Percentiles rank a stretch among this genome's conserved stretches.
phyloP scores from a whole-genome alignment of 2,797 vertebrate species.

The Myotis daubentonii region DNA sequence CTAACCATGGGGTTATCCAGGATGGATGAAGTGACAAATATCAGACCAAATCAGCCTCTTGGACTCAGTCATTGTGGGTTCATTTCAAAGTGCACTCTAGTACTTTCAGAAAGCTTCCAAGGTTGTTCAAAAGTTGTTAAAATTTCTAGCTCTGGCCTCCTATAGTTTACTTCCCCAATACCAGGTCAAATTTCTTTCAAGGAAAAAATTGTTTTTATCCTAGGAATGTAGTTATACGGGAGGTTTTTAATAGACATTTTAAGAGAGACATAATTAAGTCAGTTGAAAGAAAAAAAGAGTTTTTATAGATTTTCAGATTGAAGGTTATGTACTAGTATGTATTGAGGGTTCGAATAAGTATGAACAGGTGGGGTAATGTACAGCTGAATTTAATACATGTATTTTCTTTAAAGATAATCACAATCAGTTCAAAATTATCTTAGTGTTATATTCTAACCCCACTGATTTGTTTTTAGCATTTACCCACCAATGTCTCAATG shows the following conservation, averaged over 20 bases:
- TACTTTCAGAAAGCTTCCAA: not conserved
- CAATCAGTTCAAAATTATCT: not conserved
- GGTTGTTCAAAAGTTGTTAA: not conserved
- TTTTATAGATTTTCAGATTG: not conserved
- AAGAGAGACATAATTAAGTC: not conserved
- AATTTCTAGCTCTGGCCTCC: not conserved
- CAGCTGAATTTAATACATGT: not conserved
- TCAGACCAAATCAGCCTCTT: not conserved
- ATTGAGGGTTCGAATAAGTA: not conserved
- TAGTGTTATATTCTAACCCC: not conserved
- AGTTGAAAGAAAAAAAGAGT: not conserved
- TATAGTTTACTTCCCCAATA: not conserved
- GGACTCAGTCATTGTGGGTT: too few species aligned
- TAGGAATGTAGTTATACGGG: not conserved
- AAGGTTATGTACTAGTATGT: not conserved
- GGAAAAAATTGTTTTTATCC: not conserved
- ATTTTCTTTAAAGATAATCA: not conserved
- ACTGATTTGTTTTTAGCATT: not conserved
- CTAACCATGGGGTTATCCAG: not conserved
- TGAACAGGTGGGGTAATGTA: not conserved
- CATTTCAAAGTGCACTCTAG: not conserved
- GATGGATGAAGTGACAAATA: not conserved
- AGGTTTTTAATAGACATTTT: not conserved
- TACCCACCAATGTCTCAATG: not conserved
- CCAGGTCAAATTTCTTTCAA: not conserved